Evolutionary conservation across 1,140 invertebrate species (phyloP), one percentile per base, ranked within the genome.

Genomic region (Panonychus citri): DNA sequence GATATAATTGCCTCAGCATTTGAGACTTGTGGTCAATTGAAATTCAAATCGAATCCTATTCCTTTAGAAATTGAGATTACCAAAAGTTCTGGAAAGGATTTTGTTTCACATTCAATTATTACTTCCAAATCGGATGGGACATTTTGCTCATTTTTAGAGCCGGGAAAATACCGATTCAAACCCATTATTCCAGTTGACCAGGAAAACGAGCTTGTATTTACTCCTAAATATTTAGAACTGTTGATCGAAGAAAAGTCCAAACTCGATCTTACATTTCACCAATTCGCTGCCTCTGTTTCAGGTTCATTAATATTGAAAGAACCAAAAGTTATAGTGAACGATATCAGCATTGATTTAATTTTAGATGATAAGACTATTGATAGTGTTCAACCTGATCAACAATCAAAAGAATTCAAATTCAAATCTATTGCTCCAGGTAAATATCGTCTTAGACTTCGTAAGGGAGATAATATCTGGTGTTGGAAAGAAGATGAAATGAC

Each of bases 1-100:
- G 71, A 76, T 48, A 69, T 82, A 56, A 64, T 70, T 46, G 78
- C 78, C 12, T 68, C 69, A 4, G 73, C 76, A 3, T 86, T 81
- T 64, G 76, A 79, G 71, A 74, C 83, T 30, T 85, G 81, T 71
- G 84, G 85, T 27, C 74, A 71, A 63, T 75, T 75, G 61, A 30
- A 63, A 63, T 25, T 63, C 64, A 34, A 61, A 62, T 57, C 59
- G 66, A 1, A 55, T 53, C 28, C 55, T 60, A 27, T 19, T 12
- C 17, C n/a, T n/a, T n/a, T n/a, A n/a, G n/a, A 24, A 19, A 34
- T 56, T 48, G 21, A 19, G 8, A 24, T 56, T n/a, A 19, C 17
- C 2, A 10, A 24, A 39, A 51, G 42, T 27, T n/a, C 24, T 17
- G 30, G 30, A 19, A 5, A 34, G 50, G n/a, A 52, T 28, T 19